phyloP scores from a whole-genome alignment of 2,888 invertebrate species.

The Meganola albula region DNA sequence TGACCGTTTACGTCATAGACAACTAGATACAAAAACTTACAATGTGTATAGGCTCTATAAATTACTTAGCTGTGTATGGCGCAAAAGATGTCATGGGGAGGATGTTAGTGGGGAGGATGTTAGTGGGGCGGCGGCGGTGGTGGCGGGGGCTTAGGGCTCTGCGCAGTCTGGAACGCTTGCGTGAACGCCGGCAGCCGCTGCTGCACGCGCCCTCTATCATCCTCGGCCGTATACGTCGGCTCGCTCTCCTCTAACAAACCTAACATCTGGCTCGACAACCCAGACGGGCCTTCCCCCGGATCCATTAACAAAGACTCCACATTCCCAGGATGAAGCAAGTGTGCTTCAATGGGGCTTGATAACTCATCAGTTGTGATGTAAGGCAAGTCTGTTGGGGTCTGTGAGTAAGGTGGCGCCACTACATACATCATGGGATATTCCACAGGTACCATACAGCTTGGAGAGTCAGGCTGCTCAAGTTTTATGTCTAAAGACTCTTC shows the following conservation, averaged over 20 bases:
- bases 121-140: constrained; percentile 67
- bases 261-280: constrained; percentile 58
- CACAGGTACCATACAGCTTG: constrained; percentile 43
- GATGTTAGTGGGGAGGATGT: constrained; percentile 26
- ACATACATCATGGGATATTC: constrained; percentile 61
- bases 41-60: constrained; percentile 5
- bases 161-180: constrained; percentile 69
- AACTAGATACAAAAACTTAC: too few species aligned
- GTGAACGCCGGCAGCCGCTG: constrained; percentile 65
- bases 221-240: constrained; percentile 38
- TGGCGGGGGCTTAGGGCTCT: constrained; percentile 69
- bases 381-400: constrained; percentile 49
- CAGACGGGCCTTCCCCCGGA: constrained; percentile 67
- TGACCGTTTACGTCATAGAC: constrained; percentile 17
- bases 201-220: constrained; percentile 52
- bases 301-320: constrained; percentile 57
- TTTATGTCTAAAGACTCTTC: constrained; percentile 51
- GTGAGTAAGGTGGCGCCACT: constrained; percentile 52
- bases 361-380: constrained; percentile 44
- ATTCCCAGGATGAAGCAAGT: constrained; percentile 51
- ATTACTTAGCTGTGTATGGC: constrained; percentile 19
- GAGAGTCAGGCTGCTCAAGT: constrained; percentile 49
- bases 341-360: constrained; percentile 45
- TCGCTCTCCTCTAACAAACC: constrained; percentile 51
- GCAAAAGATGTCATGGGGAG: constrained; percentile 15